Conservation (phyloP, 2,113 vertebrate genomes). For the Cettia cetti region DNA sequence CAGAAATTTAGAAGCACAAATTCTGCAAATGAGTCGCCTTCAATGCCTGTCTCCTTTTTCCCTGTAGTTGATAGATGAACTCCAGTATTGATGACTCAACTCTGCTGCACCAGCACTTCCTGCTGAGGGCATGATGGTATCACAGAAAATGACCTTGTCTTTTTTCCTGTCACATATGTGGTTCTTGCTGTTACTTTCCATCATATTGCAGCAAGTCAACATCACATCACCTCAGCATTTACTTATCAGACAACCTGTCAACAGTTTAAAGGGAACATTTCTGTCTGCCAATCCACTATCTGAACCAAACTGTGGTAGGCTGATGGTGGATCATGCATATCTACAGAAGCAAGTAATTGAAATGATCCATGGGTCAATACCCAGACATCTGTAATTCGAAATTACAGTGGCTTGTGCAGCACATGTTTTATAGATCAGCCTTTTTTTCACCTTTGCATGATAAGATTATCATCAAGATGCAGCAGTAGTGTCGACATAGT, state of each 20-base stretch:
- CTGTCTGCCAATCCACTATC: conserved; percentile 5
- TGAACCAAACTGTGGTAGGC: neutral
- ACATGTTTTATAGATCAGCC: conserved; percentile 24
- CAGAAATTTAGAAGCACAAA: neutral
- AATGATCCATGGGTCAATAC: conserved; percentile 54
- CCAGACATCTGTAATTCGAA: conserved; percentile 19
- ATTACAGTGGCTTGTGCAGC: neutral
- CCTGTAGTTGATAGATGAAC: neutral
- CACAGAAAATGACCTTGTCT: neutral
- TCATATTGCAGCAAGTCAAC: conserved; percentile 9
- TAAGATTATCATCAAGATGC: conserved; percentile 59
- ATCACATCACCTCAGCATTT: conserved; percentile 38
- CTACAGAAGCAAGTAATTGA: conserved; percentile 37
- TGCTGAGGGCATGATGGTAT: neutral
- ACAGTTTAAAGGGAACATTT: conserved; percentile 31
- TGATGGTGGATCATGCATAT: conserved; percentile 24
- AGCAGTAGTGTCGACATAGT: neutral
- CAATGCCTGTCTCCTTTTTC: neutral
- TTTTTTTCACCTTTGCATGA: neutral
- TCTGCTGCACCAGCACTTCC: neutral
- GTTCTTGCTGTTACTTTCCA: neutral
- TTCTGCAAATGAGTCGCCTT: neutral
- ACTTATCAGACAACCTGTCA: conserved; percentile 40
- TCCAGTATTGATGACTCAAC: neutral
- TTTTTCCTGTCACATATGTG: neutral